Evolutionary conservation across 2,113 vertebrate genomes (phyloP).

Genomic region (Hylia prasina): DNA sequence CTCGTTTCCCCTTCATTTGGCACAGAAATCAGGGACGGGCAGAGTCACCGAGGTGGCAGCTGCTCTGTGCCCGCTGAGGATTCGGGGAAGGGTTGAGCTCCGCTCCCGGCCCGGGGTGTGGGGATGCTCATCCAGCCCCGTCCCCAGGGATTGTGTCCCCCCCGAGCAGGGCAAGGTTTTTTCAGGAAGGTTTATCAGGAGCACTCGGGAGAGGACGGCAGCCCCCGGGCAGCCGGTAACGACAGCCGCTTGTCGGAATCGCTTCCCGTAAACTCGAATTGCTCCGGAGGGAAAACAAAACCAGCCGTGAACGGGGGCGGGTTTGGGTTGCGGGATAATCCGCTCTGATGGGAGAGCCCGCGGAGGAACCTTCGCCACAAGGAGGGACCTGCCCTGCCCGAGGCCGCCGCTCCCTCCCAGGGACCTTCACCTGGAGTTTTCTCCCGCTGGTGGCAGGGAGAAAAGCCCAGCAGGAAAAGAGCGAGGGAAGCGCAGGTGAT

Average conservation of each 20-base stretch:
- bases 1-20: neutral
- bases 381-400: neutral
- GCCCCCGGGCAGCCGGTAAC: neutral
- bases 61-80: neutral
- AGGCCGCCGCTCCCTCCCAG: neutral
- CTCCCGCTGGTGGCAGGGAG: neutral
- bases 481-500: neutral
- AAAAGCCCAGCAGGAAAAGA: neutral
- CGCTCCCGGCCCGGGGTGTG: neutral
- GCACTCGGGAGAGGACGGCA: neutral
- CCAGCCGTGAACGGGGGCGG: neutral
- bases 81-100: neutral
- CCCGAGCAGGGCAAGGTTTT: neutral
- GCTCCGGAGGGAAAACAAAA: neutral
- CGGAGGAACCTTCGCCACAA: neutral
- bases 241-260: neutral
- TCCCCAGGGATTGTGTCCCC: rapidly evolving
- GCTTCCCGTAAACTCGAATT: neutral
- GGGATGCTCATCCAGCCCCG: neutral
- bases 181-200: neutral
- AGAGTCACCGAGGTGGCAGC: neutral
- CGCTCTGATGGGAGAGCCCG: slow-evolving; percentile 23
- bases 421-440: rapidly evolving
- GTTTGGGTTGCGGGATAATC: slow-evolving; percentile 9
- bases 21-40: neutral